phyloP scores from a whole-genome alignment of 1,140 invertebrate genomes.

The Adelges cooleyi region DNA sequence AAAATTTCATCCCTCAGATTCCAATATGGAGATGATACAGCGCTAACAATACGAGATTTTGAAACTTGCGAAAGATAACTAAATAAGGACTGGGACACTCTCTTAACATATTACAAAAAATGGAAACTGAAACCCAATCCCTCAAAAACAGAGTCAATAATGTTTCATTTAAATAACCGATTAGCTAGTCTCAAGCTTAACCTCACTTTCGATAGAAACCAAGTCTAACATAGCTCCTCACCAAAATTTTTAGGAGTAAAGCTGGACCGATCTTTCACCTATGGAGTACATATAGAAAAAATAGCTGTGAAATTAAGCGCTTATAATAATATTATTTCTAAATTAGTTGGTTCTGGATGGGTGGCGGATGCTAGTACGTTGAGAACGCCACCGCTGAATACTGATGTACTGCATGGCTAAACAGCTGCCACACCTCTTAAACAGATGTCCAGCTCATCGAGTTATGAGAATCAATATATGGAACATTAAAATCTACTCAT shows the following conservation, averaged over 20 bases:
- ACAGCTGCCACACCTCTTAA: constrained; percentile 6
- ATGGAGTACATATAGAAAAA: constrained; percentile 4
- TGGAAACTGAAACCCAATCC: constrained; percentile 24
- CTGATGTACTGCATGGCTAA: constrained; percentile 22
- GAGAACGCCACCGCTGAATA: constrained; percentile 30
- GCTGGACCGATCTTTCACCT: constrained; percentile 15
- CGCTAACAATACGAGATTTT: background rate
- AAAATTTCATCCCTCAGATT: background rate
- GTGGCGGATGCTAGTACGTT: constrained; percentile 5
- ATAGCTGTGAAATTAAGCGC: constrained; percentile 22
- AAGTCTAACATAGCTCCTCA: background rate
- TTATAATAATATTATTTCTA: constrained; percentile 25
- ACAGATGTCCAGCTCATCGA: background rate
- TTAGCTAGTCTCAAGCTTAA: background rate
- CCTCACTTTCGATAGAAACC: background rate
- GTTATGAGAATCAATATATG: constrained; percentile 7
- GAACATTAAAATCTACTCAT: constrained; percentile 21
- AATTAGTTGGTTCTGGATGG: constrained; percentile 13
- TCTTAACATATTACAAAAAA: constrained; percentile 4
- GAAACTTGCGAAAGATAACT: background rate
- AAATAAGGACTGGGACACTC: constrained; percentile 4
- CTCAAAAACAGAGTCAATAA: constrained; percentile 16
- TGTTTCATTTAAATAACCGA: constrained; percentile 16
- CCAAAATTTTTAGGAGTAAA: constrained; percentile 21
- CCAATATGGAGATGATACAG: background rate